phyloP scores from a whole-genome alignment of 2,797 vertebrate species.

The Sebastes diploproa region DNA sequence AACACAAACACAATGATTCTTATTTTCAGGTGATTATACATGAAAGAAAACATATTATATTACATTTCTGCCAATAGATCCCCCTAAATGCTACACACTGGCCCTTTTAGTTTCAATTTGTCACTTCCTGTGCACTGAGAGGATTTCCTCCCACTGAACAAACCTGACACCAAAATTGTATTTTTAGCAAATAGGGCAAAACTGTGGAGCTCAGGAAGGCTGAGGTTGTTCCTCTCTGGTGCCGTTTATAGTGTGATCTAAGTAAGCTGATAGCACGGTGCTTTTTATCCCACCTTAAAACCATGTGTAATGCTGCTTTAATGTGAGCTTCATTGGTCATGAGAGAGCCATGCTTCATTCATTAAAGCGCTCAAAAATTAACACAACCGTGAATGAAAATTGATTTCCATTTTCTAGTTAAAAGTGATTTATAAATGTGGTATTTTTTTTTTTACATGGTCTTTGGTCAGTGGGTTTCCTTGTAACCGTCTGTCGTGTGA shows the following conservation, averaged over 20 bases:
- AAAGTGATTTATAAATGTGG: neutral
- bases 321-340: neutral
- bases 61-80: too few relatives aligned
- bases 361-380: neutral
- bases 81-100: too few relatives aligned
- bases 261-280: conserved; percentile 21
- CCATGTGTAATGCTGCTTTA: conserved; percentile 9
- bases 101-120: neutral
- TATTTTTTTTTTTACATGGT: neutral
- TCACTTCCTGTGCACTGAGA: conserved; percentile 6
- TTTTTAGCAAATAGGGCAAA: conserved; percentile 62
- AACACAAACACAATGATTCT: too few relatives aligned
- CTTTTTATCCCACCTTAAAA: neutral
- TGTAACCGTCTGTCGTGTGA: neutral
- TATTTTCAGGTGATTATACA: too few relatives aligned
- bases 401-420: neutral
- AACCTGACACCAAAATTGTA: conserved; percentile 23
- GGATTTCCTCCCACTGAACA: neutral
- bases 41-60: too few relatives aligned
- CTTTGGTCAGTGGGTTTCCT: neutral
- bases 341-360: neutral
- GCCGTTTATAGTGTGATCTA: conserved; percentile 13
- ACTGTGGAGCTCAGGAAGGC: conserved; percentile 1
- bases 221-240: conserved; percentile 11
- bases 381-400: neutral